phyloP scores from a whole-genome alignment of 2,113 vertebrate species.

The Zosterops lateralis region DNA sequence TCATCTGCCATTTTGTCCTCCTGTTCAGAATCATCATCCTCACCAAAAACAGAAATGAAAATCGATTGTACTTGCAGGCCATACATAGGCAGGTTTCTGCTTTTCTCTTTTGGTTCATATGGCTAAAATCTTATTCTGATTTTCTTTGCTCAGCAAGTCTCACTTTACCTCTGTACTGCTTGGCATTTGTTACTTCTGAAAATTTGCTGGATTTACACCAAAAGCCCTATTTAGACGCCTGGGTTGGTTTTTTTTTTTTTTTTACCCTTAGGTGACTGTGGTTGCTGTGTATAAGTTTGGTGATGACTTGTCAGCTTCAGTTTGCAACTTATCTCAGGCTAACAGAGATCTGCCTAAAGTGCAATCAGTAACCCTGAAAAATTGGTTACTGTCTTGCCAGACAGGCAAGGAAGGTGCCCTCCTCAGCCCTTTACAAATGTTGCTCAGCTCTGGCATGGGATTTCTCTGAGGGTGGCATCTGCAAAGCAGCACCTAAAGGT shows the following conservation, averaged over 20 bases:
- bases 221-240: neutral
- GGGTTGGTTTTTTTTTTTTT: neutral
- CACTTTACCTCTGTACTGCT: neutral
- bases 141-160: neutral
- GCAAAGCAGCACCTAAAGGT: accelerated
- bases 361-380: neutral
- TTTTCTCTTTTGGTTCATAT: neutral
- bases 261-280: neutral
- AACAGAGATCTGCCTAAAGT: neutral
- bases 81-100: neutral
- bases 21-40: neutral
- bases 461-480: neutral
- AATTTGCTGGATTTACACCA: neutral
- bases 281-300: neutral
- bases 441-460: neutral
- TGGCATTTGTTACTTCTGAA: neutral
- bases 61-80: neutral
- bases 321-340: neutral
- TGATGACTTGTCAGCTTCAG: neutral
- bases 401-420: neutral
- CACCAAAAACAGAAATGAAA: neutral
- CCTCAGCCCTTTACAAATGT: neutral
- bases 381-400: neutral
- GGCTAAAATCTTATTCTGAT: neutral
- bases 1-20: neutral